Base-by-base conservation (phyloP, 2,888 invertebrate species). In the Ceramica pisi region DNA sequence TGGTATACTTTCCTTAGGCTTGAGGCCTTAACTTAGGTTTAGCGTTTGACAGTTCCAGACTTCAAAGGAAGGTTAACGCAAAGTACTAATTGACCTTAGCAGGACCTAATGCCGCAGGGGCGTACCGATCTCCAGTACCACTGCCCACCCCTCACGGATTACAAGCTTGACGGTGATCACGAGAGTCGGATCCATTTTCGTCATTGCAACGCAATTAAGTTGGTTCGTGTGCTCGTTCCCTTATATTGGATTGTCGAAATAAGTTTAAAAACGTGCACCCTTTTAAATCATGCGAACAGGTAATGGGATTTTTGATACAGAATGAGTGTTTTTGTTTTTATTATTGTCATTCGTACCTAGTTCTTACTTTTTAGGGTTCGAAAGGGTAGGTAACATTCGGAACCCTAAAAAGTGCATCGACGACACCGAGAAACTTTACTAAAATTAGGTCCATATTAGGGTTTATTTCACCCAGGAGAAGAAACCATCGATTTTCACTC, bases 221-320 rank as follows among this genome's bases (percentile, higher is more conserved):
- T 38, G 38, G n/a, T 60, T 74, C 68, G 67, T 67, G 75, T 73
- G 21, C 41, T 48, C 59, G 41, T 67, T 55, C 41, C 60, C 14
- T 44, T 50, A 56, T 67, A 75, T 67, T 50, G 53, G 75, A 75
- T 74, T 74, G 67, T 23, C 75, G 60, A 75, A 75, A 74, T 74
- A 67, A 75, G 60, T 75, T 75, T 50, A 44, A 75, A 75, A 74
- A 60, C 56, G 41, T 53, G 35, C 60, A 56, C 41, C 67, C 48
- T 55, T 74, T 75, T 50, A 75, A 60, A 76, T 63, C 63, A 38
- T 38, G 59, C 16, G 60, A 53, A 41, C 66, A 67, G 31, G 59
- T 73, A 60, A 75, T 75, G 75, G 46, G 55, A 60, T 67, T 60
- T 60, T 48, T 60, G n/a, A 48, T 67, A 23, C 41, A 53, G 59